These are phyloP conservation scores for Corvus cornix DNA, from an alignment of 2,113 vertebrate species.

Conservation along the genomic window DNA sequence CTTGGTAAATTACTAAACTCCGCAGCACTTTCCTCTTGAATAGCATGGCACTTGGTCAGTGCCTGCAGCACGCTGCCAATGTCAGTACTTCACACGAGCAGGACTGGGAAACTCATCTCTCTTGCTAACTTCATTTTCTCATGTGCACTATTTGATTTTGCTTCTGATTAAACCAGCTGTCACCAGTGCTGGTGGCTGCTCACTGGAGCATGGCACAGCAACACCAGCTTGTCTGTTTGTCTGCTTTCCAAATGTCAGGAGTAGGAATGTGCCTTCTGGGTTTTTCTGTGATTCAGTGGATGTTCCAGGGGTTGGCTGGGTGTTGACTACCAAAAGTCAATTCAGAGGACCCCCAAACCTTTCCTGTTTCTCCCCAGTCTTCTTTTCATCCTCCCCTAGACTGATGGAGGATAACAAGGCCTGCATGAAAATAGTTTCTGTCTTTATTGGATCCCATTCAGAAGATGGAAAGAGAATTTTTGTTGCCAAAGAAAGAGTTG, in stretches of 20 bases:
- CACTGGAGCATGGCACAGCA: conserved; percentile 47
- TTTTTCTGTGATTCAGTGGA: background rate
- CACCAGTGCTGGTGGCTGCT: conserved; percentile 54
- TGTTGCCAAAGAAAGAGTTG: background rate
- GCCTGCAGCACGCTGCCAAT: background rate
- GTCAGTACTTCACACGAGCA: background rate
- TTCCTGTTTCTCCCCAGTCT: background rate
- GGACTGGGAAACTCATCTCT: conserved; percentile 4
- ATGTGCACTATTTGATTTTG: conserved; percentile 33
- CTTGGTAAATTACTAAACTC: conserved; percentile 64
- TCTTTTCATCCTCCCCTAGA: background rate
- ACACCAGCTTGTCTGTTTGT: conserved; percentile 24
- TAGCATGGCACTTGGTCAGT: background rate
- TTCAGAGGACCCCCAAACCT: background rate
- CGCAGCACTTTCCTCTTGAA: conserved; percentile 10
- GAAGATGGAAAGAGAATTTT: background rate
- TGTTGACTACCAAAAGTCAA: background rate
- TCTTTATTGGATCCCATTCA: background rate
- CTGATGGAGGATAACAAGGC: background rate
- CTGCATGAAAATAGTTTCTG: background rate
- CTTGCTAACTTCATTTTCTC: conserved; percentile 19
- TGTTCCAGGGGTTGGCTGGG: background rate
- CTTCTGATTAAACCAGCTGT: conserved; percentile 49
- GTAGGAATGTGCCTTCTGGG: background rate
- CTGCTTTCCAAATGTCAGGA: background rate